Conservation (phyloP, 2,888 invertebrate species). For the Lumbricus terrestris region DNA sequence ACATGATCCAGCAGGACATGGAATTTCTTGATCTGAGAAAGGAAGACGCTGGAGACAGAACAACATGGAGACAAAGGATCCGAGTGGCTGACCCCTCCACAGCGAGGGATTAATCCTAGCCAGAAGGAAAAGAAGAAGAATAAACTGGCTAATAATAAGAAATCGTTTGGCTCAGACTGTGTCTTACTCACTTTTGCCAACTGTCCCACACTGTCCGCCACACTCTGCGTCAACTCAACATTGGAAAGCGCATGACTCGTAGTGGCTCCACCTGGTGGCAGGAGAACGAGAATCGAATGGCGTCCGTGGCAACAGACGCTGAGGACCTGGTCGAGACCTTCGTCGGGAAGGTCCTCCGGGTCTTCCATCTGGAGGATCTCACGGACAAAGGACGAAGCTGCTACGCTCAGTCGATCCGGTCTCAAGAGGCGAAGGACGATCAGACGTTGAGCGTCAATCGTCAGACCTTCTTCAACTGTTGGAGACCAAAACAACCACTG, state of each 20-base stretch:
- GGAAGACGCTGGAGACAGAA: too few species aligned
- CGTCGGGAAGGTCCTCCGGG: neutral
- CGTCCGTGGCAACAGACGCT: slow-evolving; percentile 34
- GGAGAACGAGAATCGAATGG: slow-evolving; percentile 49
- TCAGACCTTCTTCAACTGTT: slow-evolving; percentile 37
- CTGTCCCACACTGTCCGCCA: neutral
- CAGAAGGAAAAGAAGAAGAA: too few species aligned
- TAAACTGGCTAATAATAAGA: neutral
- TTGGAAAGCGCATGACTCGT: slow-evolving; percentile 25
- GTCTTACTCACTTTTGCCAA: neutral
- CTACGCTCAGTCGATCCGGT: slow-evolving; percentile 55
- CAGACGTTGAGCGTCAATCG: slow-evolving; percentile 55
- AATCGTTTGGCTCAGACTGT: neutral
- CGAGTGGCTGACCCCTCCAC: too few species aligned
- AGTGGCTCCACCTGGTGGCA: slow-evolving; percentile 45
- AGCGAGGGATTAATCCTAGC: too few species aligned
- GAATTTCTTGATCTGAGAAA: too few species aligned
- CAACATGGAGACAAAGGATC: too few species aligned
- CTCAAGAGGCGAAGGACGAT: slow-evolving; percentile 56
- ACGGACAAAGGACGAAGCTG: slow-evolving; percentile 50
- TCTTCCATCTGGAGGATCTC: slow-evolving; percentile 42
- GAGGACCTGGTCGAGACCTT: slow-evolving; percentile 20
- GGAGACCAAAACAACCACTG: too few species aligned
- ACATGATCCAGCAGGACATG: too few species aligned
- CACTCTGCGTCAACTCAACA: neutral